Conservation (phyloP, 2,888 invertebrate species). For the Cephonodes hylas region DNA sequence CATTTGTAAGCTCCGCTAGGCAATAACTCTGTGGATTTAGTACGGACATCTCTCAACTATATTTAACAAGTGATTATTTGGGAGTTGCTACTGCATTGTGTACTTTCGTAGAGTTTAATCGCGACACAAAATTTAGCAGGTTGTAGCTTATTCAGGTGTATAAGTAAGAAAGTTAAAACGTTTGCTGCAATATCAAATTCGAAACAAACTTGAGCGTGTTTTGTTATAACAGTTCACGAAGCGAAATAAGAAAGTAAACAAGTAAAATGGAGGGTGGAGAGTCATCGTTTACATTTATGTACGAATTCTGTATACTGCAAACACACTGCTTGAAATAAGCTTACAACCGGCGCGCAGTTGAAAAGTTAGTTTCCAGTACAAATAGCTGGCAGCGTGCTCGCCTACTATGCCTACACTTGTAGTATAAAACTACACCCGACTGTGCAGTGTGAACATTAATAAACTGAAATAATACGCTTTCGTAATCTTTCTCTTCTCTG, state of each 20-base stretch:
- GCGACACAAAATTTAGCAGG: background rate
- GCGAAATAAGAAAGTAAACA: conserved; percentile 65
- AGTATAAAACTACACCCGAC: background rate
- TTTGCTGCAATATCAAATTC: conserved; percentile 38
- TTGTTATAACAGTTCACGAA: conserved; percentile 58
- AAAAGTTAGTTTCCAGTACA: conserved; percentile 55
- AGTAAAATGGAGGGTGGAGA: conserved; percentile 51
- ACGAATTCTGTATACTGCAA: conserved; percentile 53
- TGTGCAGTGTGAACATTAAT: background rate
- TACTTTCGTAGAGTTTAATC: background rate
- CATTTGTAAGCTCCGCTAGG: conserved; percentile 71
- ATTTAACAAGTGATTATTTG: conserved; percentile 12
- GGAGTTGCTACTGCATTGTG: background rate
- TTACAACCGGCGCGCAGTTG: conserved; percentile 50
- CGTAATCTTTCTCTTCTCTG: background rate
- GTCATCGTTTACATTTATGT: conserved; percentile 64
- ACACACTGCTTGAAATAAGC: conserved; percentile 53
- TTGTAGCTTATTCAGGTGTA: background rate
- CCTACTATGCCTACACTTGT: background rate
- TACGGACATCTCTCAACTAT: conserved; percentile 30
- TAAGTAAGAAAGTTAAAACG: conserved; percentile 27
- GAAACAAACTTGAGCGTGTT: conserved; percentile 44
- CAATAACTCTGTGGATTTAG: conserved; percentile 45
- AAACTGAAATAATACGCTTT: background rate
- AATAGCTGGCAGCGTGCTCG: conserved; percentile 29